Base-by-base conservation (phyloP, 2,113 vertebrate genomes). In the Barbus barbus region DNA sequence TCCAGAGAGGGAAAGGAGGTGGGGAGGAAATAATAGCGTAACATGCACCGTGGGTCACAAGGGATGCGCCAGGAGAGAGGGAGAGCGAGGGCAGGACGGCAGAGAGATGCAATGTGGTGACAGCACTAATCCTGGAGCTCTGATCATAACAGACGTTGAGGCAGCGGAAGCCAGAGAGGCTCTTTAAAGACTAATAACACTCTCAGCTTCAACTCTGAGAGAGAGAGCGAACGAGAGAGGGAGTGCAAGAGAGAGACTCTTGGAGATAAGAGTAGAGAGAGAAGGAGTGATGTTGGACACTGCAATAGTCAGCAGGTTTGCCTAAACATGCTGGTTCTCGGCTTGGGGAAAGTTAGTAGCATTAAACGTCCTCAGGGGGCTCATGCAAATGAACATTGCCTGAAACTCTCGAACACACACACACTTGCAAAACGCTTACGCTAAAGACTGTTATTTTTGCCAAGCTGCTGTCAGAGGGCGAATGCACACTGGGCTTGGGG, bases 71-170 rank as follows among this genome's bases (percentile, higher is more conserved):
- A 61, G 74, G 60, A 65, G 53, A 48, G 82, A 65, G 36, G 3
- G 28, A 53, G 82, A 65, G 36, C 5, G 28, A 53, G 78, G 41
- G 65, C 44, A 78, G 60, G 46, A 53, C 11, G 77, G 24, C 58
- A 56, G 78, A 82, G 58, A 71, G 93, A 93, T 94, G 92, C 91
- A 90, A 92, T 53, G 79, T 81, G 63, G 91, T 94, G 94, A 95
- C 94, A 96, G 95, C 94, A 93, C 92, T 95, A 93, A 94, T 95
- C 94, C 93, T 93, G 93, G 88, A 91, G 93, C 94, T 94, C 94
- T 94, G 95, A 95, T 95, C 94, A 93, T 94, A 95, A 96, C 91
- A 95, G 94, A 94, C 91, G 91, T 93, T 93, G 93, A 94, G 92
- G 93, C 93, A 44, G 36, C 1, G 69, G 18, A 61, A 67, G 65